phyloP scores from a whole-genome alignment of 2,113 vertebrate genomes.

The Phalacrocorax brasilianus region DNA sequence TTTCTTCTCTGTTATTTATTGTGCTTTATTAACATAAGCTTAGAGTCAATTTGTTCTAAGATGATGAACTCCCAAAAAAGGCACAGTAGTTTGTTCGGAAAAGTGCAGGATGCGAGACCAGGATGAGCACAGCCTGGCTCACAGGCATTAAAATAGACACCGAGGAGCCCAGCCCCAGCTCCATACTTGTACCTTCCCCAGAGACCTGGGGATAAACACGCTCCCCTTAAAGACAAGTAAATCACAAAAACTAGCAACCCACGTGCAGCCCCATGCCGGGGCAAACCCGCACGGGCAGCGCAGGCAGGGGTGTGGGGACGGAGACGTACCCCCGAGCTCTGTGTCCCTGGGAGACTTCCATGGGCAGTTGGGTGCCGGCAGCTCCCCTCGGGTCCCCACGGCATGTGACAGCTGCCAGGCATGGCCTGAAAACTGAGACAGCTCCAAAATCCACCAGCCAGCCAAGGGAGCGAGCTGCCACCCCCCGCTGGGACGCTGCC shows the following conservation, averaged over 20 bases:
- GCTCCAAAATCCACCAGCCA: neutral
- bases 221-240: neutral
- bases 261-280: rapidly evolving
- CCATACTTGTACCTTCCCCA: neutral
- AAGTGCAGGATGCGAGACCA: neutral
- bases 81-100: neutral
- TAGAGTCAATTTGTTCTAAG: conserved; percentile 29
- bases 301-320: neutral
- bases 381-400: neutral
- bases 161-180: neutral
- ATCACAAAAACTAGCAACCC: rapidly evolving
- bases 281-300: rapidly evolving
- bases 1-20: neutral
- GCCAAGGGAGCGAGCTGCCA: neutral
- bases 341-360: neutral
- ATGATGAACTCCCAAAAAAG: neutral
- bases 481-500: neutral
- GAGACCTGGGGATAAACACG: neutral
- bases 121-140: neutral
- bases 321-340: neutral
- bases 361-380: neutral
- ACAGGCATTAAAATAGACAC: neutral
- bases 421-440: neutral
- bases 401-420: neutral
- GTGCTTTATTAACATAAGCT: conserved; percentile 39